Percentiles rank a stretch among this genome's conserved stretches.
phyloP scores from a whole-genome alignment of 2,888 invertebrate genomes.

The Luffia ferchaultella region DNA sequence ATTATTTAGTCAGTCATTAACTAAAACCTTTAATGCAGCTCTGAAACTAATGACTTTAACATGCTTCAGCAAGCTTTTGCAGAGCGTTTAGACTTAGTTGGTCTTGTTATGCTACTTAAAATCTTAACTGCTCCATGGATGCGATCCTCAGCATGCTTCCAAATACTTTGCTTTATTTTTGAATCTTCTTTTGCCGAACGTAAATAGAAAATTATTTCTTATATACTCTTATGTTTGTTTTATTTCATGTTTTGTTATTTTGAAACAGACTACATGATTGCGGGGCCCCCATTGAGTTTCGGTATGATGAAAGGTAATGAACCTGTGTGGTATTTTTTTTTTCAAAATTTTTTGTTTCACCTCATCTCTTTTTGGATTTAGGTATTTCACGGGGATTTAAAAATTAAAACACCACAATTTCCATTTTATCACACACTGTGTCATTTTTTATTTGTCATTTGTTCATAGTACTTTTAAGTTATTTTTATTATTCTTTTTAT shows the following conservation, averaged over 20 bases:
- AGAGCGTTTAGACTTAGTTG: conserved; percentile 26
- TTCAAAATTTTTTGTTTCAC: conserved; percentile 45
- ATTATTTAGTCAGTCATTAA: no score
- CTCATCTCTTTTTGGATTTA: conserved; percentile 46
- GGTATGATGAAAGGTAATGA: conserved; percentile 87
- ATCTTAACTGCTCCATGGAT: conserved; percentile 38
- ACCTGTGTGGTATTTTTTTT: conserved; percentile 21
- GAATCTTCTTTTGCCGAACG: conserved; percentile 17
- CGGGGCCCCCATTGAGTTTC: conserved; percentile 84
- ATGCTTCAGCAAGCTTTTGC: conserved; percentile 48
- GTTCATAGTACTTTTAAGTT: neutral
- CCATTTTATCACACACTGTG: conserved; percentile 19
- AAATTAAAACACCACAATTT: conserved; percentile 40
- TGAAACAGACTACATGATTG: conserved; percentile 73
- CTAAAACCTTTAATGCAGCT: neutral
- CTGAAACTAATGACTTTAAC: conserved; percentile 24
- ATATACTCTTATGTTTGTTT: conserved; percentile 73
- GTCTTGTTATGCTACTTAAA: conserved; percentile 48
- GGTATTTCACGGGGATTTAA: conserved; percentile 47
- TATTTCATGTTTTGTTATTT: conserved; percentile 78
- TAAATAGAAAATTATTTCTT: conserved; percentile 67
- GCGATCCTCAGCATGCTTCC: conserved; percentile 38
- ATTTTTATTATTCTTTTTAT: neutral
- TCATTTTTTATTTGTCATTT: neutral
- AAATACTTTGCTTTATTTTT: conserved; percentile 41